Conservation (phyloP, 2,888 invertebrate genomes). For the Drosophila mulleri region DNA sequence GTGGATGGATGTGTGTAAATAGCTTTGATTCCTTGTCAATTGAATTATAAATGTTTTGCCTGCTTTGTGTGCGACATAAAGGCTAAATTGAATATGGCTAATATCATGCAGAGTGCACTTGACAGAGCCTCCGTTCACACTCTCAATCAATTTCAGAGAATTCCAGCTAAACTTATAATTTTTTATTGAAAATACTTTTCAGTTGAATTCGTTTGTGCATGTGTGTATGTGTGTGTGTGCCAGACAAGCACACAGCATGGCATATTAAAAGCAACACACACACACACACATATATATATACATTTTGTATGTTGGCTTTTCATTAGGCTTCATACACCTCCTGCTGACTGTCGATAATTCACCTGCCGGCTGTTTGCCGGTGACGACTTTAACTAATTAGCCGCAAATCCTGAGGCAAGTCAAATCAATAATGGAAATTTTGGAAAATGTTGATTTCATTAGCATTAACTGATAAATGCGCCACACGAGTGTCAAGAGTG, state of each 20-base stretch:
- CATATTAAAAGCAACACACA: slow-evolving; percentile 6
- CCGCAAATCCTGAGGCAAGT: slow-evolving; percentile 26
- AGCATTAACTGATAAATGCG: slow-evolving; percentile 49
- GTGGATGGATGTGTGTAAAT: neutral
- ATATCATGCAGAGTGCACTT: neutral
- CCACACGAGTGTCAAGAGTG: slow-evolving; percentile 4
- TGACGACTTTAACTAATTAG: slow-evolving; percentile 58
- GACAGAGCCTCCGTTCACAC: neutral
- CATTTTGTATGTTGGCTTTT: slow-evolving; percentile 15
- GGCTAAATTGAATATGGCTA: neutral
- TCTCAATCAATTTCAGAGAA: neutral
- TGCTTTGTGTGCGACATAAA: neutral
- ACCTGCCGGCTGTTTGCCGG: slow-evolving; percentile 45
- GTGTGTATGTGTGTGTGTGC: slow-evolving; percentile 1
- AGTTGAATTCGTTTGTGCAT: neutral
- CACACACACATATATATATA: neutral
- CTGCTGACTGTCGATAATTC: slow-evolving; percentile 28
- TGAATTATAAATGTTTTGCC: neutral
- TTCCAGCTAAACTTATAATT: slow-evolving; percentile 14
- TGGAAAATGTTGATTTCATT: slow-evolving; percentile 39
- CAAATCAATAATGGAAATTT: slow-evolving; percentile 26
- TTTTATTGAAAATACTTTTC: slow-evolving; percentile 29
- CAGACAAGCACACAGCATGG: slow-evolving; percentile 21
- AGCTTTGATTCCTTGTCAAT: neutral
- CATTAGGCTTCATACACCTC: slow-evolving; percentile 42